These are phyloP conservation scores for Drosophila bipectinata DNA, from an alignment of 1,140 invertebrate genomes.

Conservation along the genomic window DNA sequence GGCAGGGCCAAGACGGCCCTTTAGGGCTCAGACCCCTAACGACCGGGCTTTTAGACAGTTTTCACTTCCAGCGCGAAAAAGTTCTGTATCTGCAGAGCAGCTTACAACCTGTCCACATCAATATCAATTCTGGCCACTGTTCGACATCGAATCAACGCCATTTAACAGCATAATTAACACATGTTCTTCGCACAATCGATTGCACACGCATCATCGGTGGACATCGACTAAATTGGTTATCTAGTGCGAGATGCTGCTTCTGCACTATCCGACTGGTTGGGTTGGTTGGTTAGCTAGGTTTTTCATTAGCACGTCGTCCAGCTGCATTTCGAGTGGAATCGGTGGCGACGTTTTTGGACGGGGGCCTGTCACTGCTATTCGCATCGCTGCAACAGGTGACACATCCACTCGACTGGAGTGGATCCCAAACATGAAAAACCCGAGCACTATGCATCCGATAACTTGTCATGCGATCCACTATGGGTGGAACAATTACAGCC, in stretches of 20 bases:
- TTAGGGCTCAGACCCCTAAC: neutral
- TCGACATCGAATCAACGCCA: constrained; percentile 68
- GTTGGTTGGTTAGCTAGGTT: constrained; percentile 33
- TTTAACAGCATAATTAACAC: constrained; percentile 77
- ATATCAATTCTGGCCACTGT: constrained; percentile 56
- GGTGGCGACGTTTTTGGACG: constrained; percentile 8
- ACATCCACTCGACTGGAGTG: constrained; percentile 14
- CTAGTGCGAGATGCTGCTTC: constrained; percentile 57
- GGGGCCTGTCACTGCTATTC: constrained; percentile 31
- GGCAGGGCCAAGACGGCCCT: neutral
- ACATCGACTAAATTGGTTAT: constrained; percentile 63
- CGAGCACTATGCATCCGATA: neutral
- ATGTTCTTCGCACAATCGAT: constrained; percentile 78
- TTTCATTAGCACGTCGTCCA: constrained; percentile 66
- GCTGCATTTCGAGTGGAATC: constrained; percentile 40
- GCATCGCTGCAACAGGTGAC: constrained; percentile 39
- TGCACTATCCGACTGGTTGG: constrained; percentile 29
- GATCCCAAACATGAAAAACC: constrained; percentile 3
- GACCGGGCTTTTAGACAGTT: constrained; percentile 5
- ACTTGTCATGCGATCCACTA: constrained; percentile 35
- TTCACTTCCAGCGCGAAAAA: constrained; percentile 6
- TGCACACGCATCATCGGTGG: constrained; percentile 69
- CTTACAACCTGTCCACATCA: constrained; percentile 53
- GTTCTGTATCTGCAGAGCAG: constrained; percentile 14
- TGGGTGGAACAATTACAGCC: constrained; percentile 26